These are phyloP conservation scores for Hydropotes inermis DNA, from an alignment of 2,113 vertebrate genomes.

Conservation along the genomic window DNA sequence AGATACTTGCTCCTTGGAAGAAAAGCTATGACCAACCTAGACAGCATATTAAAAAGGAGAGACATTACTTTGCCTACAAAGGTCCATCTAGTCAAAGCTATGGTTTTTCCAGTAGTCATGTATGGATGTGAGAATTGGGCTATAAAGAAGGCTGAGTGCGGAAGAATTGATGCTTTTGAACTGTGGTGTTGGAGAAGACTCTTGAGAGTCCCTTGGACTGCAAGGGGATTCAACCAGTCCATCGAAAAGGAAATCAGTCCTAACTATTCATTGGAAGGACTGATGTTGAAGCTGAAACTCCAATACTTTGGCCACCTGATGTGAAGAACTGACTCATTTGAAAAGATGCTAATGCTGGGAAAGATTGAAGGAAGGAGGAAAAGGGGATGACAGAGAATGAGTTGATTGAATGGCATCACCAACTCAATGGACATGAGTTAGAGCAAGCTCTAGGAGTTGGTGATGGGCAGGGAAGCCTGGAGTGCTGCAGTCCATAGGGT, in stretches of 20 bases:
- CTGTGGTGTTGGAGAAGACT: not conserved
- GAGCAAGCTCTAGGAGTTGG: no score
- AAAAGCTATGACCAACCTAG: not conserved
- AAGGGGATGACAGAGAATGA: not conserved
- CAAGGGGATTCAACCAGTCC: not conserved
- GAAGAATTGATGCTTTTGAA: not conserved
- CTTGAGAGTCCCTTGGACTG: not conserved
- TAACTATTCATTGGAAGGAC: not conserved
- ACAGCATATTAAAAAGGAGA: not conserved
- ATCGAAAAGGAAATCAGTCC: not conserved
- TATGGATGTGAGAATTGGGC: not conserved
- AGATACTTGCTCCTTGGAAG: not conserved
- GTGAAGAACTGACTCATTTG: not conserved
- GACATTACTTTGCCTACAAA: not conserved
- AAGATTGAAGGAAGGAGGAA: not conserved
- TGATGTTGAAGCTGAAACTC: not conserved
- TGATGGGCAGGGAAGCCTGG: not conserved
- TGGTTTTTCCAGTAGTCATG: not conserved
- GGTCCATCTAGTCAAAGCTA: not conserved
- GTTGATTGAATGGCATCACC: no score
- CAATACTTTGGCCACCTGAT: not conserved
- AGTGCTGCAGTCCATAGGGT: not conserved
- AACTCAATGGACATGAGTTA: no score
- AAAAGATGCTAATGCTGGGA: not conserved
- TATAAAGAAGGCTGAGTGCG: not conserved